phyloP scores from a whole-genome alignment of 2,797 vertebrate genomes.

The Rhinoraja longicauda region DNA sequence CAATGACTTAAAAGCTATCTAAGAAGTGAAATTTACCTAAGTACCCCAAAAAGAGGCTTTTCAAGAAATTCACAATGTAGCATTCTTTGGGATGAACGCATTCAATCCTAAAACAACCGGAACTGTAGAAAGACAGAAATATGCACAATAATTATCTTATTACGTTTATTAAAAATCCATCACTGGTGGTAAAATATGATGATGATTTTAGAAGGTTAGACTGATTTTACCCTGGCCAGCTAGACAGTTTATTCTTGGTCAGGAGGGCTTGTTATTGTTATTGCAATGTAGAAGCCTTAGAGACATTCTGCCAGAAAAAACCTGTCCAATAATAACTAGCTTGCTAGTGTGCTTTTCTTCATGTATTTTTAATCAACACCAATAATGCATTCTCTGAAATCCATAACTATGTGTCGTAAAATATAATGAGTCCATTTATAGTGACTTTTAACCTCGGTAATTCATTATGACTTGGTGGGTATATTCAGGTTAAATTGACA shows the following conservation, averaged over 20 bases:
- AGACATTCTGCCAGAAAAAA: neutral
- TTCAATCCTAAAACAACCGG: slow-evolving; percentile 10
- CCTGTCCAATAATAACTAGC: neutral
- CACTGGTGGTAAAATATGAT: neutral
- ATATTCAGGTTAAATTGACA: neutral
- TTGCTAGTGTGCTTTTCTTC: neutral
- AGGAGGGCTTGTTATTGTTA: neutral
- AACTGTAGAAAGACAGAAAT: neutral
- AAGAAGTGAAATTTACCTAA: slow-evolving; percentile 34
- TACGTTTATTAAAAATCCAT: neutral
- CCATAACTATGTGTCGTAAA: slow-evolving; percentile 1
- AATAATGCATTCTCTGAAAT: slow-evolving; percentile 3
- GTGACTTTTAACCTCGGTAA: neutral
- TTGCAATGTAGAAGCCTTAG: neutral
- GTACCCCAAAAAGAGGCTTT: slow-evolving; percentile 22
- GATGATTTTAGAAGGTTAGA: neutral
- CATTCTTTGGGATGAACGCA: neutral
- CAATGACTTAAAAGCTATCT: slow-evolving; percentile 31
- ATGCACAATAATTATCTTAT: neutral
- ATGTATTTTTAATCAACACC: slow-evolving; percentile 23
- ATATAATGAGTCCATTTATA: slow-evolving; percentile 15
- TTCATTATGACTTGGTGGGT: neutral
- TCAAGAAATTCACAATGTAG: slow-evolving; percentile 21
- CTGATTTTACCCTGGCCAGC: neutral
- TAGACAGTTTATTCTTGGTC: neutral